A percentile compares a stretch with the other conserved stretches of the same genome.
Evolutionary conservation across 1,140 invertebrate species (phyloP).

Genomic region (Pseudachorutes palmiensis): DNA sequence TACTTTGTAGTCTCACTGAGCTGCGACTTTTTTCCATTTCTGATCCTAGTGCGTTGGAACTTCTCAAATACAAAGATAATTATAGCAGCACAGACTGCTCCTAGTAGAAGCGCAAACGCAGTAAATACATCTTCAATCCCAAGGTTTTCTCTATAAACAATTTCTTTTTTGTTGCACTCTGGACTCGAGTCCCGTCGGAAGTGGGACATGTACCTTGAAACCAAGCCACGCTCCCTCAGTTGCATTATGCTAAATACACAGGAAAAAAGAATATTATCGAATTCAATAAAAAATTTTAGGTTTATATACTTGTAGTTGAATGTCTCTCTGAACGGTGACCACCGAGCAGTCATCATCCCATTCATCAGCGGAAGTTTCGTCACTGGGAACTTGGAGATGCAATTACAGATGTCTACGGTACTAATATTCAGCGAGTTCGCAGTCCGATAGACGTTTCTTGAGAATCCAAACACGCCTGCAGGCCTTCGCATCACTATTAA

Average conservation of each 20-base stretch:
- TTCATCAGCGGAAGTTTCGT: not conserved
- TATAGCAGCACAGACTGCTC: no score
- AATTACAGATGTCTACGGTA: not conserved
- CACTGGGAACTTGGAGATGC: not conserved
- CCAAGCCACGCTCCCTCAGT: not conserved
- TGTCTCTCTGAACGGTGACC: not conserved
- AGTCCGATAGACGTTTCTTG: not conserved
- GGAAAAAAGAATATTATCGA: not conserved
- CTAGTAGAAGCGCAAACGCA: not conserved
- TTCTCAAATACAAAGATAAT: no score
- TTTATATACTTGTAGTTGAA: conserved; percentile 2
- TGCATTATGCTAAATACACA: not conserved
- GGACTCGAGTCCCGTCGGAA: not conserved
- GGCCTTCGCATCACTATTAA: not conserved
- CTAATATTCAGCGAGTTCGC: not conserved
- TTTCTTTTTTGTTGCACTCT: not conserved
- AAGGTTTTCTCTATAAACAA: not conserved
- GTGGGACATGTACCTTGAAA: not conserved
- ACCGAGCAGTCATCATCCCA: not conserved
- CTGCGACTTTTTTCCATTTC: no score
- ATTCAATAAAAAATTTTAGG: no score
- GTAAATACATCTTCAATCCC: not conserved
- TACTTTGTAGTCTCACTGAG: no score
- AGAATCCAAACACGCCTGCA: not conserved
- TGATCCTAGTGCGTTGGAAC: no score